Percentiles rank a stretch among this genome's conserved stretches.
Evolutionary conservation across 2,888 invertebrate species (phyloP).

Genomic region (Sminthurides aquaticus): DNA sequence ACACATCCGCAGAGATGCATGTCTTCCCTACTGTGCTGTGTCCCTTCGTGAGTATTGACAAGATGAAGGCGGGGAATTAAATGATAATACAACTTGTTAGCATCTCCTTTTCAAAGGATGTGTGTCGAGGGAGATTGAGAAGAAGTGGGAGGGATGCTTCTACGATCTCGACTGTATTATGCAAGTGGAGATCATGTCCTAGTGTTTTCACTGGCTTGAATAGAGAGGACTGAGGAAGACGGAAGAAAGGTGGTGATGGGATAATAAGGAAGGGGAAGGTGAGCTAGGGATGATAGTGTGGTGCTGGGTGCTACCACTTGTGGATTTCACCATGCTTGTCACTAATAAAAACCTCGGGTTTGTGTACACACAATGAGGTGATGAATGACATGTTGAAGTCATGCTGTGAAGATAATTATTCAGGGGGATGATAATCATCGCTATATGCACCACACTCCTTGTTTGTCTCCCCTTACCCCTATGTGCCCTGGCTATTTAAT

Average conservation of each 20-base stretch:
- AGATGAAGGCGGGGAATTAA: neutral
- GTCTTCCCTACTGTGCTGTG: neutral
- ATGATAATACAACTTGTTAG: neutral
- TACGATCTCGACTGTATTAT: too few species aligned
- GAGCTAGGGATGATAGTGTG: too few species aligned
- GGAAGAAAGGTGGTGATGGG: too few species aligned
- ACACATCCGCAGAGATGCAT: too few species aligned
- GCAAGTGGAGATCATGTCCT: too few species aligned
- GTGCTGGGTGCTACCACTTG: neutral
- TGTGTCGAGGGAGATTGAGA: too few species aligned
- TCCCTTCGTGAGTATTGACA: slow-evolving; percentile 1
- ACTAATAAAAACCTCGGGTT: neutral
- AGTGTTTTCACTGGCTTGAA: too few species aligned
- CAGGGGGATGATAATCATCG: slow-evolving; percentile 31
- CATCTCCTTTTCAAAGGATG: neutral
- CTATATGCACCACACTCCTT: neutral
- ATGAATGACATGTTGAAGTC: slow-evolving; percentile 28
- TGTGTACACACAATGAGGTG: slow-evolving; percentile 11
- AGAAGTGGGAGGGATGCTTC: too few species aligned
- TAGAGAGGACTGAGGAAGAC: too few species aligned
- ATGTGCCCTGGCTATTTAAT: neutral
- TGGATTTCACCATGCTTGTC: neutral
- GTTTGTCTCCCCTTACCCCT: neutral
- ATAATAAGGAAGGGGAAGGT: too few species aligned
- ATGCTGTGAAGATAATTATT: slow-evolving; percentile 35